Evolutionary conservation across 1,140 invertebrate genomes (phyloP).

Genomic region (Drosophila parvula): DNA sequence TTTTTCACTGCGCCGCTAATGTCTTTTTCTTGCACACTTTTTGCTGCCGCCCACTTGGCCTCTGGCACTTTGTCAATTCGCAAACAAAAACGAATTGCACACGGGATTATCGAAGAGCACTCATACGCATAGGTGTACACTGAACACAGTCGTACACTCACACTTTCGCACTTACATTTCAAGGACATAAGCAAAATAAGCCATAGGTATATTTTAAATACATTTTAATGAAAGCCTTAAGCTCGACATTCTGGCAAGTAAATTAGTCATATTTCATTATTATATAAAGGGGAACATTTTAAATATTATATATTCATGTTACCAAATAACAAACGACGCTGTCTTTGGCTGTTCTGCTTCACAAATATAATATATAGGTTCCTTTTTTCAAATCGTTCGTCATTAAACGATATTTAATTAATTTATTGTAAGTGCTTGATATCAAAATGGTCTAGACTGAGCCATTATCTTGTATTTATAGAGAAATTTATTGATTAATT

Average conservation of each 20-base stretch:
- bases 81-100: conserved; percentile 73
- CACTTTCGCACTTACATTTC: neutral
- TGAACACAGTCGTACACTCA: neutral
- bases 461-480: neutral
- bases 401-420: too few species aligned
- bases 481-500: conserved; percentile 15
- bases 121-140: conserved; percentile 28
- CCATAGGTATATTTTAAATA: too few species aligned
- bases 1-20: conserved; percentile 63
- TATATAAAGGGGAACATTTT: too few species aligned
- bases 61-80: conserved; percentile 77
- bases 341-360: conserved; percentile 38
- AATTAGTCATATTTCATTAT: too few species aligned
- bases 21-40: conserved; percentile 73
- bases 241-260: too few species aligned
- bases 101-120: conserved; percentile 37
- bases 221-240: too few species aligned
- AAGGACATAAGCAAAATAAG: too few species aligned
- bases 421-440: too few species aligned
- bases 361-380: conserved; percentile 84
- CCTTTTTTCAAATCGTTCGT: neutral
- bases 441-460: too few species aligned
- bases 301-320: neutral
- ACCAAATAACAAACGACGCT: conserved; percentile 3
- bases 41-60: conserved; percentile 43